Base-by-base conservation (phyloP, 1,140 invertebrate species). In the Drosophila teissieri region DNA sequence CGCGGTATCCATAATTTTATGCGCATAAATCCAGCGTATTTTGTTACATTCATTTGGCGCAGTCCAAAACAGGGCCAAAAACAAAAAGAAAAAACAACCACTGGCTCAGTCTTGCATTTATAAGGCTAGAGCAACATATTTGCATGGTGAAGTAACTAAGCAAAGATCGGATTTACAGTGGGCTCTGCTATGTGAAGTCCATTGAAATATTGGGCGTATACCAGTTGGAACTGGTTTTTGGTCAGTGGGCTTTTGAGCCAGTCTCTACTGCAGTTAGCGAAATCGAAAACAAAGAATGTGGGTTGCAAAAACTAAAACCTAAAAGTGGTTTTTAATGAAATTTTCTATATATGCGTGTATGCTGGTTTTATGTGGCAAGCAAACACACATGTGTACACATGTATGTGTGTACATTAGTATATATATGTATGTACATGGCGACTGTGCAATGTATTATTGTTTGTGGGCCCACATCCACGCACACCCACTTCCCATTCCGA, bases 271-370 rank as follows among this genome's bases (percentile, higher is more conserved):
- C 78, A 72, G 42, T 19, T 19, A 63, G 54, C 45, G 19, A 57
- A 65, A 64, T 51, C 61, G 56, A 77, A 79, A 80, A 69, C 64
- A 65, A 77, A 78, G 65, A 86, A 88, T 88, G 82, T 86, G 83
- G 82, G 83, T 73, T 86, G 78, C 83, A 75, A 75, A 85, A 80
- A 80, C 60, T 69, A 80, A 77, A 85, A 77, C 79, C 76, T 74
- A 76, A 75, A 48, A 86, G 82, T 82, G 83, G 78, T 79, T 86
- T 86, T 79, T 82, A 88, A 86, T 82, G 74, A 88, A 82, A 88
- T 82, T 74, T 56, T 86, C 51, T 44, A 56, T 63, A 55, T 58
- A 24, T 62, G 52, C 49, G 52, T 73, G 24, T 45, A 40, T 70
- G 54, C 65, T 36, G 52, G 53, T 64, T 63, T 48, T 42, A 49